Percentiles rank a stretch among this genome's conserved stretches.
phyloP scores from a whole-genome alignment of 2,797 vertebrate species.

The Pseudochirops cupreus region DNA sequence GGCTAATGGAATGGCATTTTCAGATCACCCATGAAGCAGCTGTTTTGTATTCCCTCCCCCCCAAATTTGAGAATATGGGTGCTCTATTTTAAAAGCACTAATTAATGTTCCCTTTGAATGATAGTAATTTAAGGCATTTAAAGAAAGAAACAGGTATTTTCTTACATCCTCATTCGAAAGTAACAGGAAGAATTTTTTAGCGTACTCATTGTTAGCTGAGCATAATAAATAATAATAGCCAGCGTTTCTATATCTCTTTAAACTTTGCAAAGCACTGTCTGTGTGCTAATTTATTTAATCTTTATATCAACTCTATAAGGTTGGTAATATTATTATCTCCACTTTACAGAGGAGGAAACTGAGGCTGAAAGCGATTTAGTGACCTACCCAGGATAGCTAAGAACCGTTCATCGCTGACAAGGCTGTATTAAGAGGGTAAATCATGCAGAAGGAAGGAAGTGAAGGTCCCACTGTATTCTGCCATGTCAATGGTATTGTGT shows the following conservation, averaged over 20 bases:
- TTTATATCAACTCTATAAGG: neutral
- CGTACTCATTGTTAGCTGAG: slow-evolving; percentile 62
- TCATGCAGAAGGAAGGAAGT: neutral
- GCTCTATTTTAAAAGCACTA: slow-evolving; percentile 74
- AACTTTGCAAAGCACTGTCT: neutral
- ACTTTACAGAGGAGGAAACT: neutral
- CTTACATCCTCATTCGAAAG: slow-evolving; percentile 34
- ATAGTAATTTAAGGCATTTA: slow-evolving; percentile 56
- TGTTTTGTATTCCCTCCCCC: slow-evolving; percentile 65
- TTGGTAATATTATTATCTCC: neutral
- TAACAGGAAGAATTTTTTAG: slow-evolving; percentile 49
- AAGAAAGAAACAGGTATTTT: slow-evolving; percentile 59
- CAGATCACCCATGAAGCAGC: slow-evolving; percentile 37
- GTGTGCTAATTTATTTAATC: neutral
- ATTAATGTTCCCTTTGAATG: slow-evolving; percentile 68
- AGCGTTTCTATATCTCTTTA: slow-evolving; percentile 15
- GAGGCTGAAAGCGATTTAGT: neutral
- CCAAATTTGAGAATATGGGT: slow-evolving; percentile 50
- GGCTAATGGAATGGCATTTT: slow-evolving; percentile 50
- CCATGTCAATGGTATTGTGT: neutral
- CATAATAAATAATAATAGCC: slow-evolving; percentile 47
- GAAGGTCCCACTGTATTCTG: neutral
- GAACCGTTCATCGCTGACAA: neutral
- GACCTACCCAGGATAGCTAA: neutral
- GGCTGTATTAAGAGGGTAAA: neutral